Base-by-base conservation (phyloP, 2,888 invertebrate genomes). In the Thymelicus acteon region DNA sequence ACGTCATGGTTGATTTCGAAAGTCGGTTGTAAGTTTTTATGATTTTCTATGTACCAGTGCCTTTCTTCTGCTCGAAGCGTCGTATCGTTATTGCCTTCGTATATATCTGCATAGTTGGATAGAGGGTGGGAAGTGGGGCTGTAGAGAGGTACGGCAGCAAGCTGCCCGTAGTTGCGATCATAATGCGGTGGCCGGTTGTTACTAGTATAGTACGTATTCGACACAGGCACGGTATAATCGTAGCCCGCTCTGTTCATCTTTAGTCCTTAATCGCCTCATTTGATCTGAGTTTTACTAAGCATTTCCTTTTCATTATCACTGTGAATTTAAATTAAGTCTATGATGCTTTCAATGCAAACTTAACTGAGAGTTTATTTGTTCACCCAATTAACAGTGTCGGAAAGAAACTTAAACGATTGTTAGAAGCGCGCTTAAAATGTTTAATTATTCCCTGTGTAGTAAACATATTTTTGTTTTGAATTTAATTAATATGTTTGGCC, bases 241-340 rank as follows among this genome's bases (percentile, higher is more conserved):
- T 92, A 93, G 85, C 90, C 92, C 89, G 92, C 87, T 90, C 93
- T 90, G 93, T 92, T 93, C 93, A 93, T 93, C 88, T 93, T 93
- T 86, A 89, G 85, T 82, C 86, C 82, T 86, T 82, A 87, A 85
- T 86, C 85, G 90, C 88, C 87, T 90, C 93, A 93, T 93, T 92
- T 88, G 91, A 87, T 84, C 85, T 87, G 87, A 87, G 84, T 86
- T 88, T 83, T 85, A 61, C 47, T 74, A 65, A 67, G 68, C 61
- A 72, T 71, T 71, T 52, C 64, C 49, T 60, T 31, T 13, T 63
- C 0, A 58, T 58, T 63, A 39, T 52, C 40, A 64, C 70, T 64
- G n/a, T 64, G 2, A 31, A 70, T 64, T 70, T 58, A 19, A 63
- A 47, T 44, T n/a, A 6, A 7, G 15, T 15, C 72, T 73, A 73